Base-by-base conservation (phyloP, 37 sponge, comb jelly and placozoan genomes). In the Hexactinellida sp. region DNA sequence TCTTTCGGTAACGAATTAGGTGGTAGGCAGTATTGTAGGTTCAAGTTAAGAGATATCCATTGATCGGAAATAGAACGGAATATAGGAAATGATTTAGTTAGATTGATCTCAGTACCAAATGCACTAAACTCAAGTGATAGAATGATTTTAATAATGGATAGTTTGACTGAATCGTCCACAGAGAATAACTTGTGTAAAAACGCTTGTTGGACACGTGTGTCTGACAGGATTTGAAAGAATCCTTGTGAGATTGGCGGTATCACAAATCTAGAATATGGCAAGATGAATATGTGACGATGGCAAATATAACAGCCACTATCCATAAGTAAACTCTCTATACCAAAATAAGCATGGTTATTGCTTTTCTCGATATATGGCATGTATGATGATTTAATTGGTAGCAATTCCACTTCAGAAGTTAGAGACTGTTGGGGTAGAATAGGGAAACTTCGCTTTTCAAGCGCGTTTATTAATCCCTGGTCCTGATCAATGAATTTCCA, bases 401-500 rank as follows among this genome's bases (percentile, higher is more conserved):
- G 76, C 30, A 63, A n/a, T 25, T 63, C 76, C 3, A 63, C 13
- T n/a, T 63, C 76, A 63, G 25, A 3, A 28, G 3, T n/a, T 63
- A 63, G 25, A 63, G 25, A 32, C 13, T 63, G 76, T 63, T 63
- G 3, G 28, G 76, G 76, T 25, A 63, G 76, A n/a, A 63, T 63
- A n/a, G 76, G 76, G 13, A 63, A 7, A 5, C 13, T 1, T 21
- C 30, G 21, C 25, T 23, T 63, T n/a, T 63, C 13, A 3, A 63
- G 30, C 32, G 34, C 34, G 30, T 10, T 63, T 25, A 63, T 63
- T 25, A 63, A n/a, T 25, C 28, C 30, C 21, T 63, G 76, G 28
- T 63, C 76, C 30, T 63, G 76, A 23, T n/a, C 76, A 63, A 63
- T 63, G 76, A 63, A 63, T 28, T 63, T 63, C 76, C 76, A 63